Evolutionary conservation across 2,888 invertebrate species (phyloP).

Genomic region (Platycnemis pennipes): DNA sequence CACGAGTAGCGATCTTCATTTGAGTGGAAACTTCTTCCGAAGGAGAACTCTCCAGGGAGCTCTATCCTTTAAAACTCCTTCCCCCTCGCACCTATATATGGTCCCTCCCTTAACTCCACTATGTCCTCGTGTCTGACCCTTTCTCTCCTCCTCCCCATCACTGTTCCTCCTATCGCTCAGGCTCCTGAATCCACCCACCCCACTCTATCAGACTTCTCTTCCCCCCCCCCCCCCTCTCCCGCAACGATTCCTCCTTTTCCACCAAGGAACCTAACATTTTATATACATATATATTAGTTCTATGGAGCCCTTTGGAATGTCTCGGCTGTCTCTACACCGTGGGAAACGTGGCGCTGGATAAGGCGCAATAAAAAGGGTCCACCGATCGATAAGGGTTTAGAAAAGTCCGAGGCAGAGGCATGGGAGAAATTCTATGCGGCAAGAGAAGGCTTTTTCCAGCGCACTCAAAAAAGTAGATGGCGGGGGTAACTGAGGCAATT

Average conservation of each 20-base stretch:
- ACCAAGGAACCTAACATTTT: no score
- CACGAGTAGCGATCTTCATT: slow-evolving; percentile 12
- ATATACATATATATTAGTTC: no score
- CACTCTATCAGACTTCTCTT: not conserved
- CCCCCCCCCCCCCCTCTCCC: not conserved
- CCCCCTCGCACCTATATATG: not conserved
- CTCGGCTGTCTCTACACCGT: not conserved
- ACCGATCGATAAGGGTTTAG: not conserved
- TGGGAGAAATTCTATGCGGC: not conserved
- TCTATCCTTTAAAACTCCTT: not conserved
- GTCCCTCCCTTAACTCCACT: not conserved
- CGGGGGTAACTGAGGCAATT: no score
- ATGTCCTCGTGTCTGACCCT: not conserved
- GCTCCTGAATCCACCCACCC: not conserved
- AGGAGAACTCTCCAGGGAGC: not conserved
- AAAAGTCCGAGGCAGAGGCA: not conserved
- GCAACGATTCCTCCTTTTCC: no score
- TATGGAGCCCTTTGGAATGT: not conserved
- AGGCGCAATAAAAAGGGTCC: not conserved
- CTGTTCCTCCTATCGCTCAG: not conserved
- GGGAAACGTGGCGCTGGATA: not conserved
- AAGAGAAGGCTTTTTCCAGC: no score
- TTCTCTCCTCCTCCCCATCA: not conserved
- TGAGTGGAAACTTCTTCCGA: slow-evolving; percentile 30
- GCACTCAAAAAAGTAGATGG: no score